Base-by-base conservation (phyloP, 2,113 vertebrate genomes). In the Tonatia bakeri region DNA sequence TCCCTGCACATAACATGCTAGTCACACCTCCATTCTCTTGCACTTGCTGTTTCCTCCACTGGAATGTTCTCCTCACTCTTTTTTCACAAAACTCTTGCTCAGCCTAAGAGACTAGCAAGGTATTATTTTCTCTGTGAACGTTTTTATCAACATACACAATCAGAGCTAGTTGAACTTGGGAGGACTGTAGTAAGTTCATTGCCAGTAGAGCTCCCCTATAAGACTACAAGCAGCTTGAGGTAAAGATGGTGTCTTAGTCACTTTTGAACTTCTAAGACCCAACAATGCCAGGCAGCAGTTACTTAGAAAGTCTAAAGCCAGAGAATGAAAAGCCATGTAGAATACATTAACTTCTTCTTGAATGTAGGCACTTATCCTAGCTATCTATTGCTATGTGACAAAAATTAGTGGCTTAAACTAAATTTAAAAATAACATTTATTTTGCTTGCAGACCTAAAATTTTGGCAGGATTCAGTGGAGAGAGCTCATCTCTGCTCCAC, bases 361-460 rank as follows among this genome's bases (percentile, higher is more conserved):
- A 65, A 45, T 6, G 1, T 16, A 12, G 28, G n/a, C 2, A 52
- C 45, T 52, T 90, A 17, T 33, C 45, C 33, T n/a, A 26, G 40
- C 91, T 38, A 61, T 28, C 47, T 83, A 15, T 67, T 33, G 52
- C 47, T 56, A 19, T 88, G 59, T n/a, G 86, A 67, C 36, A 92
- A 76, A 82, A 92, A 31, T 43, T 65, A n/a, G 10, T 28, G 56
- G 17, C 67, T 45, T 52, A 52, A 85, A 86, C 67, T 76, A 33
- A 64, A 64, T 64, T 64, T 64, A 65, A 91, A 95, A 79, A 38
- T 36, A 15, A 40, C 12, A 73, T 79, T 87, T 72, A 67, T 38
- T 95, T 77, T 84, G 28, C 28, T 87, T 19, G 45, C 36, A 79
- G n/a, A 67, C 73, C 33, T 79, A 52, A 96, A 69, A 83, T 75